Conservation (phyloP, 1,140 invertebrate species). For the Drosophila rhopaloa region DNA sequence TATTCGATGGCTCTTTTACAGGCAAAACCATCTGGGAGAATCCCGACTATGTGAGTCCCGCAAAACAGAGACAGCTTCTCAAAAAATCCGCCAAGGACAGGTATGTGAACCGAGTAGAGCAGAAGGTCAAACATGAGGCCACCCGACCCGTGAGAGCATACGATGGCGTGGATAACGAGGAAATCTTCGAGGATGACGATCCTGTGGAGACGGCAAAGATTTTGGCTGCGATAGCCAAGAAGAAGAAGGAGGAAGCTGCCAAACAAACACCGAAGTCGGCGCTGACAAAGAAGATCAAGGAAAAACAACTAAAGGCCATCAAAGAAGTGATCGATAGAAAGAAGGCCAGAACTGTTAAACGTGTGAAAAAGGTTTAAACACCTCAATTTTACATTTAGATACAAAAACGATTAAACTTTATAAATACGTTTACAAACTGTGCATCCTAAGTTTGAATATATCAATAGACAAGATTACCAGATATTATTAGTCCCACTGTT, state of each 20-base stretch:
- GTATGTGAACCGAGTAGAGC: conserved; percentile 91
- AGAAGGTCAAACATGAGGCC: conserved; percentile 90
- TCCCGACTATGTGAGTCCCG: conserved; percentile 95
- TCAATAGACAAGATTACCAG: conserved; percentile 37
- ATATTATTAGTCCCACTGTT: conserved; percentile 20
- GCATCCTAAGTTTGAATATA: conserved; percentile 52
- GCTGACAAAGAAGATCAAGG: conserved; percentile 72
- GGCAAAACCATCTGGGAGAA: conserved; percentile 97
- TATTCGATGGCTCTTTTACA: conserved; percentile 97
- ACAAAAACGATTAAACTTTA: conserved; percentile 62
- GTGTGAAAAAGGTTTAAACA: conserved; percentile 60
- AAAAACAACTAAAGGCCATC: conserved; percentile 75
- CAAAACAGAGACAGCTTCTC: conserved; percentile 90
- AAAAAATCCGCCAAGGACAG: conserved; percentile 90
- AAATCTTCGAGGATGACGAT: conserved; percentile 86
- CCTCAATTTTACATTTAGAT: conserved; percentile 54
- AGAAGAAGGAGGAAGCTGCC: conserved; percentile 41
- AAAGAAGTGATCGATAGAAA: conserved; percentile 70
- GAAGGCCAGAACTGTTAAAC: conserved; percentile 58
- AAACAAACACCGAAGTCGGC: conserved; percentile 63
- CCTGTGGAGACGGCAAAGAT: conserved; percentile 84
- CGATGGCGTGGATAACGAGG: conserved; percentile 85
- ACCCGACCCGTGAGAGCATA: conserved; percentile 90
- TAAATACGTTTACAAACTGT: conserved; percentile 66
- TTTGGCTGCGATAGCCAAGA: conserved; percentile 68